phyloP scores from a whole-genome alignment of 2,797 vertebrate genomes.

The Scarus forsteni region DNA sequence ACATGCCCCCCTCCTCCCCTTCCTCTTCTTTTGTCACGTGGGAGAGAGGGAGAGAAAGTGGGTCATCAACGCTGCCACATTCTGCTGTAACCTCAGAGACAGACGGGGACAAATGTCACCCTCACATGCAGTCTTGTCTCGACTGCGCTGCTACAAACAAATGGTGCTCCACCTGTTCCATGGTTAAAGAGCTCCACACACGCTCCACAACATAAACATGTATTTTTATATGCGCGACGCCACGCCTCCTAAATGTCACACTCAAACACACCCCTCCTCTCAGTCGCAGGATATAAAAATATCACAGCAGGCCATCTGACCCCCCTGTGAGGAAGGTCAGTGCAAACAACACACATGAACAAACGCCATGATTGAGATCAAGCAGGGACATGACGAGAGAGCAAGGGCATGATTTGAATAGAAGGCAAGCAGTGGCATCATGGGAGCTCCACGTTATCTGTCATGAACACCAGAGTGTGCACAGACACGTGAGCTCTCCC shows the following conservation, averaged over 20 bases:
- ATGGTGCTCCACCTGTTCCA: slow-evolving; percentile 63
- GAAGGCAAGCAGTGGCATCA: slow-evolving; percentile 47
- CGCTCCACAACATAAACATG: slow-evolving; percentile 3
- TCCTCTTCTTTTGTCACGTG: slow-evolving; percentile 65
- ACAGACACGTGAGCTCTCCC: slow-evolving; percentile 60
- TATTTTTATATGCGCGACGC: slow-evolving; percentile 14
- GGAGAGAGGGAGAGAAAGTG: slow-evolving; percentile 75
- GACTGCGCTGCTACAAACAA: slow-evolving; percentile 44
- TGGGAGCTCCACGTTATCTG: slow-evolving; percentile 65
- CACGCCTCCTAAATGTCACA: slow-evolving; percentile 1
- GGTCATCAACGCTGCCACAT: slow-evolving; percentile 73
- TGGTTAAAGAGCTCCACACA: slow-evolving; percentile 11
- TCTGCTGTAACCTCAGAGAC: slow-evolving; percentile 71
- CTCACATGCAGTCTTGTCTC: slow-evolving; percentile 53
- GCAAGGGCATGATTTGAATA: slow-evolving; percentile 29
- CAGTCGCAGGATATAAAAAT: slow-evolving; percentile 35
- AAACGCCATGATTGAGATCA: slow-evolving; percentile 36
- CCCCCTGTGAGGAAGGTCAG: slow-evolving; percentile 1
- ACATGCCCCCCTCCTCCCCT: slow-evolving; percentile 36
- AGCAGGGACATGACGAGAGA: slow-evolving; percentile 28
- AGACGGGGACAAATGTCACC: slow-evolving; percentile 72
- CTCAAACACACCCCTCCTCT: background rate
- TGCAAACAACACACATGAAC: slow-evolving; percentile 28
- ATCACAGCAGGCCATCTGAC: background rate
- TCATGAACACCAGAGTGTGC: slow-evolving; percentile 68